Evolutionary conservation across 2,888 invertebrate species (phyloP), one percentile per base, ranked within the genome.

Genomic region (Buathra laborator): DNA sequence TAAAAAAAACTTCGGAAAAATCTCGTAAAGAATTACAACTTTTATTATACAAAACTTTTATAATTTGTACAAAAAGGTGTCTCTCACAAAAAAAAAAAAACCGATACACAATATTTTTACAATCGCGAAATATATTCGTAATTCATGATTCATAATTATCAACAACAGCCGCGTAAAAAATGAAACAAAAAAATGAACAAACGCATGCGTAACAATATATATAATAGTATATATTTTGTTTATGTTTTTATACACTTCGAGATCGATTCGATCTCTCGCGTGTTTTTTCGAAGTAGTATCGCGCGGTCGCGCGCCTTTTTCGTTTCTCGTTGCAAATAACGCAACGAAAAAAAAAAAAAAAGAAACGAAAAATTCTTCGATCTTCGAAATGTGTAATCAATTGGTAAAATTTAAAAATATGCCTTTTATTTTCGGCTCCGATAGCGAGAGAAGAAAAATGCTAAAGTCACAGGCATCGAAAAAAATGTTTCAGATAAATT

Each of bases 11-110:
- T 12, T 19, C 3, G 19, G 9, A 24, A 12, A 10, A 24, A 24
- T 44, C 9, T 81, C 85, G 86, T 83, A 89, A 90, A 90, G 86
- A 85, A 86, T 82, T 88, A 88, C 81, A 88, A 86, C 67, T 85
- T 90, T 91, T 90, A 91, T 91, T 90, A 88, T 90, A 91, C 87
- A 91, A 90, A 91, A 89, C 86, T 72, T 88, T 78, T 85, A 85
- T 89, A 53, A 83, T 90, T 90, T 91, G 90, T 91, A 92, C 91
- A 92, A 91, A 91, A 91, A 87, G 80, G 83, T 90, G 89, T 89
- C 70, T 84, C 83, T 88, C 86, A 88, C 71, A 56, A 77, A 56
- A 37, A 37, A 37, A 37, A 6, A 37, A 37, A 6, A 3, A 16
- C 53, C 19, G 9, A 70, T 71, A 71, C 78, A 67, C 72, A 86